phyloP scores from a whole-genome alignment of 2,888 invertebrate genomes.

The Caenorhabditis macrosperma region DNA sequence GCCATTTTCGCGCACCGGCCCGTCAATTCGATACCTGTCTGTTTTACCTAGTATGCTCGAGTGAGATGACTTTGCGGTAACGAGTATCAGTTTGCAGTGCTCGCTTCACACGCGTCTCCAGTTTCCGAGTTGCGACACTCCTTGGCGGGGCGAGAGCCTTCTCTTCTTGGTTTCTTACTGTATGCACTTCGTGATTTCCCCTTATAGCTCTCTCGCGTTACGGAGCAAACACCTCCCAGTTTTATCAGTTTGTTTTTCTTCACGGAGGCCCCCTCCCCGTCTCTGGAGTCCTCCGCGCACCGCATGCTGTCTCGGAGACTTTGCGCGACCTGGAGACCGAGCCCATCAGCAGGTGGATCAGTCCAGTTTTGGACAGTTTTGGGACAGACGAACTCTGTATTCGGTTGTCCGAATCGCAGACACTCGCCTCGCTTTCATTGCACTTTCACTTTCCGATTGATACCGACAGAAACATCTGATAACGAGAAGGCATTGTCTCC shows the following conservation, averaged over 20 bases:
- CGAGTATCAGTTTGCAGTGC: constrained; percentile 55
- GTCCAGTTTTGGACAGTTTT: constrained; percentile 1
- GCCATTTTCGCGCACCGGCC: constrained; percentile 45
- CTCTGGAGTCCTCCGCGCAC: constrained; percentile 13
- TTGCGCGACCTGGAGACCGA: constrained; percentile 26
- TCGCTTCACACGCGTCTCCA: constrained; percentile 52
- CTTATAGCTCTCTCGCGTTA: constrained; percentile 37
- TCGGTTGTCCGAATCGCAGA: too few relatives aligned
- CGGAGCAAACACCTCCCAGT: constrained; percentile 47
- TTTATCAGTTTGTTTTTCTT: constrained; percentile 57
- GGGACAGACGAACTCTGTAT: too few relatives aligned
- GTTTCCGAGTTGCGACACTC: constrained; percentile 44
- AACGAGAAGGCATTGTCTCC: neutral
- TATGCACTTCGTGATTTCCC: constrained; percentile 57
- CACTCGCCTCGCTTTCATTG: neutral
- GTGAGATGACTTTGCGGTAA: constrained; percentile 49
- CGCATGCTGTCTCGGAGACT: neutral
- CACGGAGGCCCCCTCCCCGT: constrained; percentile 2
- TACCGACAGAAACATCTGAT: neutral
- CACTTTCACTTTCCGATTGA: neutral
- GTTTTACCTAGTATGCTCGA: constrained; percentile 35
- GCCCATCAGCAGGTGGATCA: constrained; percentile 5
- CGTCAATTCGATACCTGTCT: constrained; percentile 37
- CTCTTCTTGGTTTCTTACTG: constrained; percentile 41
- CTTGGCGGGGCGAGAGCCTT: neutral